Percentiles rank a stretch among this genome's conserved stretches.
phyloP scores from a whole-genome alignment of 2,797 vertebrate species.

The Melanotaenia parkinsoni region DNA sequence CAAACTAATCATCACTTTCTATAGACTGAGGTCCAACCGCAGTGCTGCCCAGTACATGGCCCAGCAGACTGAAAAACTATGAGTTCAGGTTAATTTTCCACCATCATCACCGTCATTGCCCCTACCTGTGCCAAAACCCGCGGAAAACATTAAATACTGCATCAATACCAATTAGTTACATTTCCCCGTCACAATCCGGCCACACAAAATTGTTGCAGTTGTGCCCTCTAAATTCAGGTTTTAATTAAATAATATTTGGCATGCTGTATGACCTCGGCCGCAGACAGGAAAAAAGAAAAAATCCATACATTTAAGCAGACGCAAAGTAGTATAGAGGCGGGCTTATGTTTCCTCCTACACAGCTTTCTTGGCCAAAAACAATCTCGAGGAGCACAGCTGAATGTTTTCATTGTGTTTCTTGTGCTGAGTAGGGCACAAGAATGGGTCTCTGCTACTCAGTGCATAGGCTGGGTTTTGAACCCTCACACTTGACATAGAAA shows the following conservation, averaged over 20 bases:
- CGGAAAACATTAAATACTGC: conserved; percentile 63
- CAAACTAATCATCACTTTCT: conserved; percentile 79
- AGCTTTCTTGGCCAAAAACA: conserved; percentile 81
- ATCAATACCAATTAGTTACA: conserved; percentile 69
- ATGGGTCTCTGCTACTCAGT: conserved; percentile 69
- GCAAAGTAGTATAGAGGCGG: conserved; percentile 78
- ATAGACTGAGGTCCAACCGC: conserved; percentile 70
- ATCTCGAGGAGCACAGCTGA: conserved; percentile 79
- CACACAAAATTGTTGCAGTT: conserved; percentile 41
- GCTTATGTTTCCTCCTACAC: conserved; percentile 82
- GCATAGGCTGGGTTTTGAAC: conserved; percentile 61
- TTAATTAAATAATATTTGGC: conserved; percentile 76
- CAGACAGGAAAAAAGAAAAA: conserved; percentile 66
- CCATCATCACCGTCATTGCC: conserved; percentile 60
- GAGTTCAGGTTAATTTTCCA: conserved; percentile 64
- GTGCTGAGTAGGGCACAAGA: conserved; percentile 79
- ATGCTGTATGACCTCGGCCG: conserved; percentile 39
- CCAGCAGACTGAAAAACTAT: conserved; percentile 65
- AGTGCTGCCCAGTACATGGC: conserved; percentile 65
- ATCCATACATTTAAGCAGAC: conserved; percentile 78
- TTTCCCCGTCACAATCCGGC: conserved; percentile 46
- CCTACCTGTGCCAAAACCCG: conserved; percentile 40
- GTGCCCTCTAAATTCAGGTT: conserved; percentile 51
- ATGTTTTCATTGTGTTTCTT: conserved; percentile 85
- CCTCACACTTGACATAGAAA: conserved; percentile 43